A percentile compares a stretch with the other conserved stretches of the same genome.
Evolutionary conservation across 2,797 vertebrate genomes (phyloP).

Genomic region (Eurystomus glaucurus): DNA sequence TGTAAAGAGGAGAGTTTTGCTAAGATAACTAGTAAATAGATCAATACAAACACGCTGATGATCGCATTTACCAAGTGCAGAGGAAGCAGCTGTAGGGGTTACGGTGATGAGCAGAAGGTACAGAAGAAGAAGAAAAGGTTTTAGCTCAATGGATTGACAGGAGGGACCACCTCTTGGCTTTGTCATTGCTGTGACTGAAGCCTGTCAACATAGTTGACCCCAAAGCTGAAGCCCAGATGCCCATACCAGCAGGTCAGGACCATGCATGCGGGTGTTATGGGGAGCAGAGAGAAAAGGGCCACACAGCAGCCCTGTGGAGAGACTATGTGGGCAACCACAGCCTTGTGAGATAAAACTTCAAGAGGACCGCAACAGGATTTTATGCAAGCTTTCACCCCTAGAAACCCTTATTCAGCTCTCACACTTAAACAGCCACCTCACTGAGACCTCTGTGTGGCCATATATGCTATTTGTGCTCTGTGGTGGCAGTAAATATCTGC

Average conservation of each 20-base stretch:
- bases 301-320: fast-evolving
- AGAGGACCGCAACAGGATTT: neutral
- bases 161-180: neutral
- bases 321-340: neutral
- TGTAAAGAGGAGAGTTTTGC: neutral
- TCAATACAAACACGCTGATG: neutral
- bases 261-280: fast-evolving
- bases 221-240: neutral
- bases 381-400: neutral
- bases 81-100: neutral
- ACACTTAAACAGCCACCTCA: neutral
- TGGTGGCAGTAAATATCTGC: neutral
- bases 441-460: neutral
- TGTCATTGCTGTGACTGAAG: neutral
- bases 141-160: neutral
- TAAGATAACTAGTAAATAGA: neutral
- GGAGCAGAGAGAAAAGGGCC: fast-evolving
- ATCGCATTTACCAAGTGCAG: neutral
- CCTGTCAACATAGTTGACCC: fast-evolving
- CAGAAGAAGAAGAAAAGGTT: neutral
- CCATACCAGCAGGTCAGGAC: neutral
- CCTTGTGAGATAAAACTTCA: neutral
- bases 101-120: neutral
- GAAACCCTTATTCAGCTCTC: neutral
- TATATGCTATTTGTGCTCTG: neutral